Conservation (phyloP, 2,113 vertebrate species). For the Equus przewalskii region DNA sequence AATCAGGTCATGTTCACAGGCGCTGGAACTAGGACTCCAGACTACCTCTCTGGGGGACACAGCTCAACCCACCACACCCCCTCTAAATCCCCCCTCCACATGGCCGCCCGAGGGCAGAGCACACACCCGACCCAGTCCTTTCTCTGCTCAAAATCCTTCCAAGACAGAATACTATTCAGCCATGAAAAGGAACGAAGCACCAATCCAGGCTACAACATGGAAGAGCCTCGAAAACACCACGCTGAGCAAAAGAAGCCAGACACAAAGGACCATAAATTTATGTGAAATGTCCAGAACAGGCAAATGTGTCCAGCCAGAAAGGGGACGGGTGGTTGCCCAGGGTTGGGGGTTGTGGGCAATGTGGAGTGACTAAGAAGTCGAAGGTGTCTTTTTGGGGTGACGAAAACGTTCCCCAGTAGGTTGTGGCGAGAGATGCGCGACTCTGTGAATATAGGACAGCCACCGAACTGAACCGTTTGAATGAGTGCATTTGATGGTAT, state of each 20-base stretch:
- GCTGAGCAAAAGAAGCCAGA: background rate
- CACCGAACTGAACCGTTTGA: rapidly evolving
- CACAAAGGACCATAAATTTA: rapidly evolving
- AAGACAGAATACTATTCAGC: background rate
- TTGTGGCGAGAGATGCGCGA: background rate
- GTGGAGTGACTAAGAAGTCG: too few species aligned
- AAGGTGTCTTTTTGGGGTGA: background rate
- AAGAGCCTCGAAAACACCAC: background rate
- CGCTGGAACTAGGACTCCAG: background rate
- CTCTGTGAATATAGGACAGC: background rate
- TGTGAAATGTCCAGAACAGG: background rate
- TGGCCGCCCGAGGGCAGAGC: background rate
- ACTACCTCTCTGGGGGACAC: background rate
- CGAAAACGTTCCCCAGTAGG: too few species aligned
- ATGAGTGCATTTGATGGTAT: background rate
- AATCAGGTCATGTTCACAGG: background rate
- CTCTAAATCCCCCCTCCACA: rapidly evolving
- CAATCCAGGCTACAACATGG: rapidly evolving
- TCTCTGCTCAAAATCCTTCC: background rate
- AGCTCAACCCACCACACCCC: background rate
- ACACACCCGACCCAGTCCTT: background rate
- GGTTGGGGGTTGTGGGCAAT: too few species aligned
- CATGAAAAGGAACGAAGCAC: background rate
- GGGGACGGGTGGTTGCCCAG: background rate
- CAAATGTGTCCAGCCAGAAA: background rate